Base-by-base conservation (phyloP, 2,888 invertebrate species). In the Neoitamus cyanurus region DNA sequence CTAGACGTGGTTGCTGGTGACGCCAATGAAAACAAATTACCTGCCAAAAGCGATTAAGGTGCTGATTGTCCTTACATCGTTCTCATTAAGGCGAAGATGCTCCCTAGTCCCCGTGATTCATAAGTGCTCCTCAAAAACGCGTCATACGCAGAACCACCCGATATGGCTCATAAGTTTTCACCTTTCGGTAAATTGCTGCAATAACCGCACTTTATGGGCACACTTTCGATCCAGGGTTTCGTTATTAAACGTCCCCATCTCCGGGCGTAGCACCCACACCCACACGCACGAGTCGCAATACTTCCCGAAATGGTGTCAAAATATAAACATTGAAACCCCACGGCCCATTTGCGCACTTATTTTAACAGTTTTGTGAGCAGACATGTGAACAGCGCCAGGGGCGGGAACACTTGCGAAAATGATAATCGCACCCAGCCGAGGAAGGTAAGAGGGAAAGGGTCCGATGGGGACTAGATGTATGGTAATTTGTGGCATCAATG, bases 401-500 rank as follows among this genome's bases (percentile, higher is more conserved):
- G 13, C 68, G 58, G 82, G 48, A 80, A 72, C 70, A 84, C 84
- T 85, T 85, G 75, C 73, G 78, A 84, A 84, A 84, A 84, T 82
- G 84, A 85, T 85, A 84, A 85, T 84, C 80, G 82, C 77, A 85
- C 85, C 58, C 84, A 84, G 75, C 75, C 83, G 72, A 68, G 75
- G 82, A 80, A 48, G 80, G 85, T 70, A 58, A 20, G 9, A 85
- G 70, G 85, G 42, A 75, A 25, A 15, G 25, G 37, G 13, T 25
- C 77, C 83, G 83, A 42, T 42, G 70, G 75, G 83, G 58, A 85
- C 84, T 84, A 69, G 82, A 85, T 84, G 84, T 85, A 85, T 85
- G 85, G 85, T 84, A 85, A 85, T 85, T 85, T 85, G 85, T 42
- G 85, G 85, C 84, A 85, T 84, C 85, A 85, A 85, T 85, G 83